Conservation (phyloP, 2,888 invertebrate species). For the Hypena proboscidalis region DNA sequence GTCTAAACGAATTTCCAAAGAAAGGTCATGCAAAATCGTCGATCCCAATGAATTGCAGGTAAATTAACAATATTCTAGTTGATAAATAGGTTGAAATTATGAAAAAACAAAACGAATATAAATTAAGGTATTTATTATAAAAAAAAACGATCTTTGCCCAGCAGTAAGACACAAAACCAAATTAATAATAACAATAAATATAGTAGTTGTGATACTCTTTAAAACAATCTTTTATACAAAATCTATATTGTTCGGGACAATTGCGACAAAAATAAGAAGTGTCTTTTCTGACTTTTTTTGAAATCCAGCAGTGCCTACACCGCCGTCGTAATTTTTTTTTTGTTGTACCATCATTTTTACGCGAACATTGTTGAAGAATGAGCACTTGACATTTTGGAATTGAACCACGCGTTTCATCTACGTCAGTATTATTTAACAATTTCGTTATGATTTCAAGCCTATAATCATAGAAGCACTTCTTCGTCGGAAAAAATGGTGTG, state of each 20-base stretch:
- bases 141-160: too few species aligned
- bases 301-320: constrained; percentile 7
- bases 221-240: constrained; percentile 10
- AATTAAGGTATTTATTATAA: too few species aligned
- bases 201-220: constrained; percentile 12
- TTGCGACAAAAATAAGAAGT: constrained; percentile 14
- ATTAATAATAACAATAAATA: not conserved
- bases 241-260: constrained; percentile 10
- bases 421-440: constrained; percentile 7
- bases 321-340: constrained; percentile 1
- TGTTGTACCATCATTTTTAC: constrained; percentile 3
- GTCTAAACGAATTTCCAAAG: too few species aligned
- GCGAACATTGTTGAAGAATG: too few species aligned
- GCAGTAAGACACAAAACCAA: too few species aligned
- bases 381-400: too few species aligned
- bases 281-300: constrained; percentile 12
- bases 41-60: too few species aligned
- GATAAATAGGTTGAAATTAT: too few species aligned
- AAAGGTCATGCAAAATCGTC: too few species aligned
- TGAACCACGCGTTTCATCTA: constrained; percentile 3
- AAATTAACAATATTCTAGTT: too few species aligned
- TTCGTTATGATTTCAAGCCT: constrained; percentile 17
- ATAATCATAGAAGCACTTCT: constrained; percentile 20
- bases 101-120: too few species aligned
- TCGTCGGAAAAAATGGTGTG: constrained; percentile 22